Conservation (phyloP, 2,797 vertebrate genomes). For the Pseudochromis fuscus region DNA sequence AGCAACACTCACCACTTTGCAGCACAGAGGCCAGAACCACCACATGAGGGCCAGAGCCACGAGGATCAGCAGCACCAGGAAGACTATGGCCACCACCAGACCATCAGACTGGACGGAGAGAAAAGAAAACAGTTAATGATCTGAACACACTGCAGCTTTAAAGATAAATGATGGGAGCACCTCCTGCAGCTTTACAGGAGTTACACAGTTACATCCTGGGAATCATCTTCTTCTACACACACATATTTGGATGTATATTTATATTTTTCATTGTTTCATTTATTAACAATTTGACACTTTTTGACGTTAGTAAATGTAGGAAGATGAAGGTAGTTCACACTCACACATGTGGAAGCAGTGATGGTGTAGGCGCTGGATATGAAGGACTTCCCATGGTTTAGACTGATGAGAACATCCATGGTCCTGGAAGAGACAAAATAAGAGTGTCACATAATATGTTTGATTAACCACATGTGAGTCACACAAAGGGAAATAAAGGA, state of each 20-base stretch:
- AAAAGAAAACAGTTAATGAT: not conserved
- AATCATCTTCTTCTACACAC: too few relatives aligned
- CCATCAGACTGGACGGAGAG: conserved; percentile 86
- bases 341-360: conserved; percentile 94
- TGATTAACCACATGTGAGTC: too few relatives aligned
- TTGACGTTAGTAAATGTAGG: too few relatives aligned
- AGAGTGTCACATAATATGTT: not conserved
- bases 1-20: conserved; percentile 93
- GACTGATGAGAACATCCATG: conserved; percentile 93
- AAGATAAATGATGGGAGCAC: not conserved
- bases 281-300: too few relatives aligned
- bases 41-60: conserved; percentile 89
- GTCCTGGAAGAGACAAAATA: conserved; percentile 77
- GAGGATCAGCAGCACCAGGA: conserved; percentile 90
- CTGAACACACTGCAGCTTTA: too few relatives aligned
- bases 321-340: conserved; percentile 66
- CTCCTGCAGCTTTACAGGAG: too few relatives aligned
- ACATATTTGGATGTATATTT: too few relatives aligned
- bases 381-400: conserved; percentile 90
- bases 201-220: too few relatives aligned
- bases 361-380: conserved; percentile 89
- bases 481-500: too few relatives aligned
- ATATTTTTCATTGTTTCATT: too few relatives aligned
- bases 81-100: conserved; percentile 84
- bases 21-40: conserved; percentile 99